Evolutionary conservation across 2,888 invertebrate genomes (phyloP), one percentile per base, ranked within the genome.

Genomic region (Cancer borealis): DNA sequence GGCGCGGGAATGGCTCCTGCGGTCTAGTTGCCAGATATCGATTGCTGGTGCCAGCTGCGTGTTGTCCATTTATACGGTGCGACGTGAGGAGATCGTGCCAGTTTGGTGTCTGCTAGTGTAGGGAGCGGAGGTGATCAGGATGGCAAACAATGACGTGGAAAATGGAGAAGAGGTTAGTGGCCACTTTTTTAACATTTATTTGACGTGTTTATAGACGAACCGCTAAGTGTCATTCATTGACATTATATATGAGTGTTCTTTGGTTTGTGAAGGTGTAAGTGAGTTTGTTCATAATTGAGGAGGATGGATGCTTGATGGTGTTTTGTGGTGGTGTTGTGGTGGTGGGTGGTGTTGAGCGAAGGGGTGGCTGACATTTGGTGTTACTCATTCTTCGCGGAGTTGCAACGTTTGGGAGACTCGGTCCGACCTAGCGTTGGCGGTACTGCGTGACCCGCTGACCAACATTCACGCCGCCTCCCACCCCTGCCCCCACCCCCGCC

Each of bases 151-250:
- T n/a, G 93, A 90, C 8, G 54, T 93, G 66, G 93, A 93, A 91
- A 93, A 93, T 93, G 93, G 93, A 84, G 93, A 93, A 73, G 93
- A 93, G 93, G 93, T 93, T 90, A 93, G 93, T 93, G 91, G 39
- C 73, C n/a, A 73, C 26, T 26, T 26, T 26, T 54, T 54, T 54
- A 54, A 14, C 0, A 8, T 54, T 10, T 73, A 73, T 73, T 26
- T n/a, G 10, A 4, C 73, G 73, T 73, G 26, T 73, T 73, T 73
- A 3, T 73, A n/a, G 26, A 73, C n/a, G 26, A 73, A 73, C 5
- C 8, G 26, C n/a, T n/a, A n/a, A n/a, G 10, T 73, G 26, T 26
- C n/a, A n/a, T 73, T 26, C 8, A 26, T 73, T 73, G 73, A 1
- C 0, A 26, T 26, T 21, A 26, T 8, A 8, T n/a, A 10, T 10